These are phyloP conservation scores for Cylas formicarius DNA, from an alignment of 1,140 invertebrate genomes.

Conservation along the genomic window DNA sequence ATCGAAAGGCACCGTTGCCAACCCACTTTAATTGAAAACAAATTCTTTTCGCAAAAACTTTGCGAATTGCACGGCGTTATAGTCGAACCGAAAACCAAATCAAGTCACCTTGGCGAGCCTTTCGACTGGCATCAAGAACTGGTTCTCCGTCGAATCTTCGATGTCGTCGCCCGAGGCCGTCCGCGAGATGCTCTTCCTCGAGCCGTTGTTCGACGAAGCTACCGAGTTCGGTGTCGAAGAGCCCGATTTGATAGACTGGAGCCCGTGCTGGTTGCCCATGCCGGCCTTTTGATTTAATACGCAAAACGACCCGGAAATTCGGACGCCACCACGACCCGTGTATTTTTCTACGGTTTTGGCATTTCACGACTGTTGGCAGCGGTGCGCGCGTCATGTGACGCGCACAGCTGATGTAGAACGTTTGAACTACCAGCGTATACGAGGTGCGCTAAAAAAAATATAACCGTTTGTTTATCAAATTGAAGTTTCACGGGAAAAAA, in stretches of 20 bases:
- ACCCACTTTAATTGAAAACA: slow-evolving; percentile 15
- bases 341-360: too few relatives aligned
- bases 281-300: too few relatives aligned
- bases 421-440: too few relatives aligned
- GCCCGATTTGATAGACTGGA: slow-evolving; percentile 21
- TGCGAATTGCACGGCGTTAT: slow-evolving; percentile 1
- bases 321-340: too few relatives aligned
- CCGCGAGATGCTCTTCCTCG: slow-evolving; percentile 42
- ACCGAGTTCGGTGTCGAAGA: slow-evolving; percentile 24
- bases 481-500: too few relatives aligned
- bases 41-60: slow-evolving; percentile 8
- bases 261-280: slow-evolving; percentile 34
- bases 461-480: too few relatives aligned
- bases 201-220: slow-evolving; percentile 20
- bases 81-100: slow-evolving; percentile 22
- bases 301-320: too few relatives aligned
- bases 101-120: slow-evolving; percentile 57
- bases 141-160: slow-evolving; percentile 49
- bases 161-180: slow-evolving; percentile 52
- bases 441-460: too few relatives aligned
- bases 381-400: too few relatives aligned
- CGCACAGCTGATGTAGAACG: too few relatives aligned
- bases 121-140: slow-evolving; percentile 61
- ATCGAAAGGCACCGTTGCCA: slow-evolving; percentile 15
- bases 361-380: too few relatives aligned